phyloP scores from a whole-genome alignment of 2,888 invertebrate species.

The Macrosiphum euphorbiae region DNA sequence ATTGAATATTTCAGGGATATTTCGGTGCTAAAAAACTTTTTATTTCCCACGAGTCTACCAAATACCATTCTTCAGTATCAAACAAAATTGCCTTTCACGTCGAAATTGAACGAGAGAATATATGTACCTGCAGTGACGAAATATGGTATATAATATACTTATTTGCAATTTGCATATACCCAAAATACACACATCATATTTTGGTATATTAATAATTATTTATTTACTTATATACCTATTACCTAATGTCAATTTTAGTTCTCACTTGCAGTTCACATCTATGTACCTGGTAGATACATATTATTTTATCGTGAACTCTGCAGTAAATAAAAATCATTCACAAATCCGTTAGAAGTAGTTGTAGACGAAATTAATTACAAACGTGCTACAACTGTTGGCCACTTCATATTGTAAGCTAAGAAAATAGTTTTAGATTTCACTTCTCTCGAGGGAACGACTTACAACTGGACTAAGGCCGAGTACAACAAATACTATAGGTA shows the following conservation, averaged over 20 bases:
- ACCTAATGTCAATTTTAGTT: not conserved
- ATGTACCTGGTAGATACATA: not conserved
- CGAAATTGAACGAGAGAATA: not conserved
- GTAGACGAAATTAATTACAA: constrained; percentile 12
- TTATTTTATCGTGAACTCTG: not conserved
- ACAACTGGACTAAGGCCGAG: constrained; percentile 32
- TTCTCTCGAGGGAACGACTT: constrained; percentile 50
- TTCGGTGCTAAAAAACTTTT: not conserved
- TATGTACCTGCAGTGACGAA: not conserved
- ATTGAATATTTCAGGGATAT: not conserved
- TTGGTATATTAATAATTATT: not conserved
- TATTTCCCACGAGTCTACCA: not conserved
- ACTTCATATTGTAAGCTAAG: not conserved
- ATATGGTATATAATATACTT: not conserved
- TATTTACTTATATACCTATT: not conserved
- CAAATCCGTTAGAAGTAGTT: not conserved
- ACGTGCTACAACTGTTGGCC: not conserved
- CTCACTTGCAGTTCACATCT: not conserved
- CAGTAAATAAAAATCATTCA: not conserved
- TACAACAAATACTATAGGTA: constrained; percentile 25
- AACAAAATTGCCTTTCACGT: not conserved
- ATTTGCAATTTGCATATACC: not conserved
- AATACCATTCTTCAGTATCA: not conserved
- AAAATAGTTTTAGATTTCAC: constrained; percentile 27
- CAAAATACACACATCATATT: not conserved